Base-by-base conservation (phyloP, 2,113 vertebrate species). In the Neotragus moschatus region DNA sequence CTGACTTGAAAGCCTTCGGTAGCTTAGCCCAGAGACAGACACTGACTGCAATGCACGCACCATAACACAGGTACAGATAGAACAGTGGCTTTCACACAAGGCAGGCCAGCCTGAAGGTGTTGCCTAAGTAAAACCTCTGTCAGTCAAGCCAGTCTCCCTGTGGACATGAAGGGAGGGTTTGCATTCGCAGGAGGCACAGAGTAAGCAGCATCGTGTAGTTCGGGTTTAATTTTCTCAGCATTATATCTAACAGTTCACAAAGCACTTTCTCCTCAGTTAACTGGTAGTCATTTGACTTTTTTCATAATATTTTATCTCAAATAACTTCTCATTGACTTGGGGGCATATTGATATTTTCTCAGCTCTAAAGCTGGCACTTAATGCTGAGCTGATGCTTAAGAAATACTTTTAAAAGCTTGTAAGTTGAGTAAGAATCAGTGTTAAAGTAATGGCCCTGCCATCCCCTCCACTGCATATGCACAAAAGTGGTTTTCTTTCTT, bases 31-130 rank as follows among this genome's bases (percentile, higher is more conserved):
- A 12, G 49, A 91, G 84, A 55, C 2, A 86, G 88, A 25, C 3
- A 3, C 17, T 26, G 73, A 60, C 6, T 11, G 21, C 7, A 70
- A 4, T 0, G 0, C 53, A 86, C 55, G 9, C 8, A 33, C 14
- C 6, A 1, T 15, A 56, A 85, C 43, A 56, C 2, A 43, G 26
- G 26, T 25, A 2, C 0, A 25, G 6, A 8, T 1, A 16, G 6
- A 10, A 6, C 45, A 19, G 36, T 56, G 51, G 11, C 61, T 75
- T 66, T 58, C 45, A 33, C 25, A 10, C 30, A 33, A 33, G 21
- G 16, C 33, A 87, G 84, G 47, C 43, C 60, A n/a, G 33, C 43
- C 33, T 28, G 73, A 86, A 84, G 56, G 30, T 3, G 19, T n/a
- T 61, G 30, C 21, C 6, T 58, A 9, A 11, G 21, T 28, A 55